These are phyloP conservation scores for Orthosia gothica DNA, from an alignment of 2,888 invertebrate genomes.

Conservation along the genomic window DNA sequence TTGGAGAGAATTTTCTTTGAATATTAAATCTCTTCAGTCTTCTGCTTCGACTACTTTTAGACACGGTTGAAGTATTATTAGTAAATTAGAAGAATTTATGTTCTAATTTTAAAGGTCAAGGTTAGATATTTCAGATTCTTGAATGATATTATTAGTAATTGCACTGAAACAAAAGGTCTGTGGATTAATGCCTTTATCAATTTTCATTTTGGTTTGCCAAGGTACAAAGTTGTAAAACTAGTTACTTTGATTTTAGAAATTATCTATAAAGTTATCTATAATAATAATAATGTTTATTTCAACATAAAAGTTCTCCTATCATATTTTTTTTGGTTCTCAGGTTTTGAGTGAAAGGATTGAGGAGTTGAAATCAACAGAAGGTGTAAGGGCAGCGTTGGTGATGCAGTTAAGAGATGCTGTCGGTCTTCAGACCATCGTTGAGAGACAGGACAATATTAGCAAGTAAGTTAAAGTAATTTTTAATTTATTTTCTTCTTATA, in stretches of 20 bases:
- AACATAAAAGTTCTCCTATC: too few relatives aligned
- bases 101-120: background rate
- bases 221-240: background rate
- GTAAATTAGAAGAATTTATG: background rate
- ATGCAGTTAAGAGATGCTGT: conserved; percentile 97
- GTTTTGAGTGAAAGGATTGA: conserved; percentile 92
- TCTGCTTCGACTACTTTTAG: background rate
- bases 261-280: background rate
- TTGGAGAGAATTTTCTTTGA: conserved; percentile 29
- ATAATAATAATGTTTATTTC: background rate
- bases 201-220: background rate
- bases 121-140: background rate
- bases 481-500: too few relatives aligned
- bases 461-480: conserved; percentile 88
- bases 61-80: background rate
- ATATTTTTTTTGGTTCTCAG: conserved; percentile 60
- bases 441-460: conserved; percentile 94
- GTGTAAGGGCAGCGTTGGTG: conserved; percentile 96
- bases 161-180: background rate
- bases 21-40: conserved; percentile 47
- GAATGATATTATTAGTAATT: background rate
- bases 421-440: conserved; percentile 94
- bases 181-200: background rate
- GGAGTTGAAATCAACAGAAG: conserved; percentile 95
- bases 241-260: background rate